Evolutionary conservation across 2,888 invertebrate genomes (phyloP).

Genomic region (Lamellibrachia satsuma): DNA sequence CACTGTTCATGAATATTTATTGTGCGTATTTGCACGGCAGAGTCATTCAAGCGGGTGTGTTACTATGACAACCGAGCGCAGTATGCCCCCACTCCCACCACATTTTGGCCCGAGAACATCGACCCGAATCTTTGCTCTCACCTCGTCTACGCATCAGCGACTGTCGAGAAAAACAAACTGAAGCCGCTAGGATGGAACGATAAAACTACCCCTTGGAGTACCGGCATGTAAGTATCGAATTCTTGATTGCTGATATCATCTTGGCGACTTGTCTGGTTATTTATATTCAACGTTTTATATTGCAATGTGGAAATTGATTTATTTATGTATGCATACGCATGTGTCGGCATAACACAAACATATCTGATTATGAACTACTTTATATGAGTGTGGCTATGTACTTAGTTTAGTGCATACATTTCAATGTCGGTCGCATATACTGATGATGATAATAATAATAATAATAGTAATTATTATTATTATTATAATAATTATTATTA

Average conservation of each 20-base stretch:
- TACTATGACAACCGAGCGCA: slow-evolving; percentile 99
- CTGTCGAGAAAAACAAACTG: slow-evolving; percentile 87
- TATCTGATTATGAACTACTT: too few relatives aligned
- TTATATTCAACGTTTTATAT: neutral
- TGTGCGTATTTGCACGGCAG: neutral
- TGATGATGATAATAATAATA: too few relatives aligned
- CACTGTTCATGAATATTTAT: too few relatives aligned
- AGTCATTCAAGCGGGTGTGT: slow-evolving; percentile 68
- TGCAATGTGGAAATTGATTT: neutral
- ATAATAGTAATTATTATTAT: too few relatives aligned
- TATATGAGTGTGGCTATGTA: too few relatives aligned
- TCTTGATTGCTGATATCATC: neutral
- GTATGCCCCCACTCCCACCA: slow-evolving; percentile 89
- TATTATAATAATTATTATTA: neutral
- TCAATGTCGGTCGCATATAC: too few relatives aligned
- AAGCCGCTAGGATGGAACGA: slow-evolving; percentile 65
- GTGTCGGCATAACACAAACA: too few relatives aligned
- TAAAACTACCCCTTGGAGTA: neutral
- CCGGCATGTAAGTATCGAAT: neutral
- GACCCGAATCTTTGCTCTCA: slow-evolving; percentile 94
- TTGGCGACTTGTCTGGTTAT: neutral
- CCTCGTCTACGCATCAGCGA: slow-evolving; percentile 95
- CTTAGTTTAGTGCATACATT: too few relatives aligned
- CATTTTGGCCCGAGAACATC: slow-evolving; percentile 92
- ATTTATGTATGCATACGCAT: neutral